phyloP scores from a whole-genome alignment of 2,797 vertebrate species.

The Chelon auratus region DNA sequence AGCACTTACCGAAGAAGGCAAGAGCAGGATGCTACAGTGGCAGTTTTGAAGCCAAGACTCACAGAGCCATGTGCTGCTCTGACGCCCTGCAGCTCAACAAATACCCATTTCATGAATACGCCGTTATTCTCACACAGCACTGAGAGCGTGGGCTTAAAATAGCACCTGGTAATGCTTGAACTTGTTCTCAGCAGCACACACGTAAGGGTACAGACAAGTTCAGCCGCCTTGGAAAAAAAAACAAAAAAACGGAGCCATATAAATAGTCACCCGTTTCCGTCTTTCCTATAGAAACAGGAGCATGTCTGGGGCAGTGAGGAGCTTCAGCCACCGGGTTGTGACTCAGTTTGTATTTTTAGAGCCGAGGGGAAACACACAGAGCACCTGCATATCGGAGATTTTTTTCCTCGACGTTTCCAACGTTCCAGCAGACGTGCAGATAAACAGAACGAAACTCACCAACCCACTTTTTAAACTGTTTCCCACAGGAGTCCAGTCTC shows the following conservation, averaged over 20 bases:
- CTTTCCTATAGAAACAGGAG: slow-evolving; percentile 56
- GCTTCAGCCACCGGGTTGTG: slow-evolving; percentile 18
- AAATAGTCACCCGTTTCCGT: slow-evolving; percentile 71
- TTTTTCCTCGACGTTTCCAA: slow-evolving; percentile 36
- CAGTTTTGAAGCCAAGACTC: slow-evolving; percentile 48
- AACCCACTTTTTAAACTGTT: neutral
- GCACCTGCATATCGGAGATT: slow-evolving; percentile 52
- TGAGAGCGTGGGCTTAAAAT: slow-evolving; percentile 69
- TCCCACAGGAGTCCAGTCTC: neutral
- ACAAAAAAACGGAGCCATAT: slow-evolving; percentile 36
- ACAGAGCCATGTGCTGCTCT: slow-evolving; percentile 47
- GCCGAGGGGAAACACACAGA: slow-evolving; percentile 25
- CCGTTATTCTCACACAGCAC: slow-evolving; percentile 61
- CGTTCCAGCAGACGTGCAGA: slow-evolving; percentile 33
- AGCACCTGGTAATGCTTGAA: slow-evolving; percentile 60
- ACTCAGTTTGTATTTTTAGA: slow-evolving; percentile 63
- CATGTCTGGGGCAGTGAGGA: slow-evolving; percentile 26
- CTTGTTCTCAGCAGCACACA: slow-evolving; percentile 52
- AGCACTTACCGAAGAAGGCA: slow-evolving; percentile 24
- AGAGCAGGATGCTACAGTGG: slow-evolving; percentile 35
- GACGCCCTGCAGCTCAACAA: slow-evolving; percentile 44
- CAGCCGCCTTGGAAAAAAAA: slow-evolving; percentile 61
- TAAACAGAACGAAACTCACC: slow-evolving; percentile 6
- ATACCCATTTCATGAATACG: slow-evolving; percentile 64
- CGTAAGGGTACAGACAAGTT: slow-evolving; percentile 54